Evolutionary conservation across 2,888 invertebrate genomes (phyloP).

Genomic region (Cybosia mesomella): DNA sequence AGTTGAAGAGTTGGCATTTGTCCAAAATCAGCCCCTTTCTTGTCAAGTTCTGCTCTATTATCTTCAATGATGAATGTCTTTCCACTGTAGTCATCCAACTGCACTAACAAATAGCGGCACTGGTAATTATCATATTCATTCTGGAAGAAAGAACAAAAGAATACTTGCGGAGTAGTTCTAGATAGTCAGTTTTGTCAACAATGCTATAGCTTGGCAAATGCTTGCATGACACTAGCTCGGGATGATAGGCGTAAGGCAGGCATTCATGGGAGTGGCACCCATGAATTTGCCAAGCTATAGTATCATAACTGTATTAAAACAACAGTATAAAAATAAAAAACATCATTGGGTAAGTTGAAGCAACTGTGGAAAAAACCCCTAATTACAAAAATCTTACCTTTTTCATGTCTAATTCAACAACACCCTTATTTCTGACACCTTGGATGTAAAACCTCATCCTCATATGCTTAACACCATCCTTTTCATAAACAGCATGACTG

Average conservation of each 20-base stretch:
- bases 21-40: constrained; percentile 55
- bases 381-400: constrained; percentile 85
- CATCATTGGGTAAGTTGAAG: too few relatives aligned
- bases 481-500: constrained; percentile 91
- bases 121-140: constrained; percentile 91
- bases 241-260: too few relatives aligned
- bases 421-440: constrained; percentile 93
- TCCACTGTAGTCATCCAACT: constrained; percentile 92
- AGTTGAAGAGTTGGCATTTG: constrained; percentile 69
- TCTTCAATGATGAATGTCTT: constrained; percentile 93
- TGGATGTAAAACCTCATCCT: constrained; percentile 97
- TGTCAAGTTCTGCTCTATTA: constrained; percentile 87
- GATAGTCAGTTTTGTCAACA: too few relatives aligned
- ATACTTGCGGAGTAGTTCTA: background rate
- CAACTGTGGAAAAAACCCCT: too few relatives aligned
- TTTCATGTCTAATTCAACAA: constrained; percentile 95
- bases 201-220: too few relatives aligned
- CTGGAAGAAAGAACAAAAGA: constrained; percentile 78
- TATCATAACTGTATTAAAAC: too few relatives aligned
- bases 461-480: constrained; percentile 92
- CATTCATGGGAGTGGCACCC: too few relatives aligned
- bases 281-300: too few relatives aligned
- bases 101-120: constrained; percentile 94
- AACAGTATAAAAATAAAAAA: too few relatives aligned
- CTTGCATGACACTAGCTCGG: too few relatives aligned